phyloP scores from a whole-genome alignment of 2,113 vertebrate genomes.

The Ia io region DNA sequence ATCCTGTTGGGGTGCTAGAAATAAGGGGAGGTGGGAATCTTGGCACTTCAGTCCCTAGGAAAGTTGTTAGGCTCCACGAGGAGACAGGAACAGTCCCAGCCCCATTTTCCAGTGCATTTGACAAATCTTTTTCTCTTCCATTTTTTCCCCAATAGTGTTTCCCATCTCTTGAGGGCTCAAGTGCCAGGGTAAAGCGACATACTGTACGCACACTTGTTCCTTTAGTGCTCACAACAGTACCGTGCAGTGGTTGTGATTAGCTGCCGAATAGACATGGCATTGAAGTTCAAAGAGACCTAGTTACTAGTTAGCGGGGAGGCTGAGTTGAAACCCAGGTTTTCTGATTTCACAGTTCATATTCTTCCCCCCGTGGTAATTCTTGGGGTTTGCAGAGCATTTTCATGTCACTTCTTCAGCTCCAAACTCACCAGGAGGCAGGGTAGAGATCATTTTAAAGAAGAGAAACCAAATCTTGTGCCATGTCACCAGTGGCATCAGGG shows the following conservation, averaged over 20 bases:
- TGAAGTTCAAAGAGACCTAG: neutral
- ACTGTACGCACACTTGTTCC: fast-evolving
- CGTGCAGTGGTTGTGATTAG: neutral
- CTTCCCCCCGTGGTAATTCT: neutral
- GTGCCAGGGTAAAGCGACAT: neutral
- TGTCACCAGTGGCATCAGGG: neutral
- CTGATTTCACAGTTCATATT: neutral
- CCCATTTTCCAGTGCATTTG: neutral
- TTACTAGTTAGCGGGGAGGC: neutral
- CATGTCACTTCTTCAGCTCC: neutral
- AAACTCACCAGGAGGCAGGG: neutral
- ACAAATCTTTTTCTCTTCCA: neutral
- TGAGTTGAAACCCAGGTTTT: neutral
- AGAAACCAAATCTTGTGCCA: neutral
- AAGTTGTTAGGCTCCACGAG: neutral
- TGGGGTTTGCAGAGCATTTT: neutral
- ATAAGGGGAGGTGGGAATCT: neutral
- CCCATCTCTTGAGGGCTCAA: neutral
- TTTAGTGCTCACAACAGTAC: neutral
- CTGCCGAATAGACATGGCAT: neutral
- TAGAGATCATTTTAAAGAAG: neutral
- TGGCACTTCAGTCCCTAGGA: neutral
- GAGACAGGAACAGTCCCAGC: neutral
- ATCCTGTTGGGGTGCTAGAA: neutral
- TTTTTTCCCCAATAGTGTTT: neutral